Evolutionary conservation across 2,797 vertebrate species (phyloP).

Genomic region (Clarias platycephalus): DNA sequence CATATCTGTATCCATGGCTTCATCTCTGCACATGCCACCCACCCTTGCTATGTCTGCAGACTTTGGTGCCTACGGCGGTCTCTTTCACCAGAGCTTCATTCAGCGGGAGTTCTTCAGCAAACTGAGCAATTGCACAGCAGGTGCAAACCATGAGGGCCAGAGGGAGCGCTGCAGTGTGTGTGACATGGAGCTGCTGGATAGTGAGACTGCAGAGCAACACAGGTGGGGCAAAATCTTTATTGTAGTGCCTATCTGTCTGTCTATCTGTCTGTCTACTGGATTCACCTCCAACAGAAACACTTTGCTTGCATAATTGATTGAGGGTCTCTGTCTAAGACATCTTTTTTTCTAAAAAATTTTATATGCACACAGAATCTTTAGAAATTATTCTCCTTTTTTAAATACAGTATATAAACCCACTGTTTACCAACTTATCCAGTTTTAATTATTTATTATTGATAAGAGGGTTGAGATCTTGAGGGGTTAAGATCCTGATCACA

Average conservation of each 20-base stretch:
- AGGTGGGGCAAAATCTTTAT: constrained; percentile 74
- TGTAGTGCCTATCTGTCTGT: neutral
- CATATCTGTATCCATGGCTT: constrained; percentile 79
- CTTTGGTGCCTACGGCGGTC: constrained; percentile 87
- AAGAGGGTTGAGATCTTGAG: neutral
- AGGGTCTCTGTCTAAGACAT: neutral
- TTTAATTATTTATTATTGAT: neutral
- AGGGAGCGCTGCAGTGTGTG: constrained; percentile 88
- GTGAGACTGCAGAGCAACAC: constrained; percentile 92
- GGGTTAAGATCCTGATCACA: neutral
- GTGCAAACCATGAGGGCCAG: constrained; percentile 85
- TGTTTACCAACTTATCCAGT: neutral
- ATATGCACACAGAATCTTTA: neutral
- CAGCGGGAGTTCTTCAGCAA: constrained; percentile 94
- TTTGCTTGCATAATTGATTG: neutral
- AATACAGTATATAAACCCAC: neutral
- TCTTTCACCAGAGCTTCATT: constrained; percentile 92
- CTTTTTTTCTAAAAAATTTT: neutral
- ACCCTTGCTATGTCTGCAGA: constrained; percentile 90
- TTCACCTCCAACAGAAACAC: neutral
- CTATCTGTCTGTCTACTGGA: neutral
- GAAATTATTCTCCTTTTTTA: neutral
- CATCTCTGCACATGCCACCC: constrained; percentile 77
- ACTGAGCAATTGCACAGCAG: constrained; percentile 90
- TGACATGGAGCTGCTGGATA: constrained; percentile 88